A percentile compares a stretch with the other conserved stretches of the same genome.
These are phyloP conservation scores for Lepidocyrtoides sp. DNA, from an alignment of 2,888 invertebrate species.

Conservation along the genomic window DNA sequence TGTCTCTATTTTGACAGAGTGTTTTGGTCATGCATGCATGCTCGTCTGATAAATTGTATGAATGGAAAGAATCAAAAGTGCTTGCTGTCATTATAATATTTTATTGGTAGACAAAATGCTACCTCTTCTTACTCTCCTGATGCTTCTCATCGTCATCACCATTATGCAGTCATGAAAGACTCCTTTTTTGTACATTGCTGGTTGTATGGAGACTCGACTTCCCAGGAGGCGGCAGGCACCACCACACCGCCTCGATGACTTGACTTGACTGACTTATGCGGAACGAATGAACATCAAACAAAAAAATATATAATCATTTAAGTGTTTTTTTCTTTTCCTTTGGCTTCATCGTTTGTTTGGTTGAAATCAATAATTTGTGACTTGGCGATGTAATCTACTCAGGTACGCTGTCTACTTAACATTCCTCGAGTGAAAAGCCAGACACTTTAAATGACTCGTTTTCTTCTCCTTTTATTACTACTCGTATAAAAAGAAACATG, in stretches of 20 bases:
- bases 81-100: conserved; percentile 58
- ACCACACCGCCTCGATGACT: conserved; percentile 10
- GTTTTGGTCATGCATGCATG: conserved; percentile 68
- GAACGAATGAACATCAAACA: conserved; percentile 45
- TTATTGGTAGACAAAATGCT: conserved; percentile 39
- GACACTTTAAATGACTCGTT: conserved; percentile 74
- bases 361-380: conserved; percentile 75
- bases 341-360: conserved; percentile 20
- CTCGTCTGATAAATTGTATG: conserved; percentile 62
- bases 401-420: conserved; percentile 74
- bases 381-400: conserved; percentile 72
- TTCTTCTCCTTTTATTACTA: conserved; percentile 47
- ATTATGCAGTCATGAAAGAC: background rate
- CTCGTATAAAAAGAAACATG: conserved; percentile 4
- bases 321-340: background rate
- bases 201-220: conserved; percentile 40
- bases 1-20: conserved; percentile 66
- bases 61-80: conserved; percentile 62
- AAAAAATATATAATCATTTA: conserved; percentile 54
- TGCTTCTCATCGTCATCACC: background rate
- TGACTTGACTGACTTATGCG: conserved; percentile 31
- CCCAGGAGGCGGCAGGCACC: conserved; percentile 76
- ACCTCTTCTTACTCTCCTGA: background rate
- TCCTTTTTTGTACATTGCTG: conserved; percentile 4
- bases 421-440: conserved; percentile 70